Evolutionary conservation across 2,888 invertebrate species (phyloP).

Genomic region (Parnassius orleans): DNA sequence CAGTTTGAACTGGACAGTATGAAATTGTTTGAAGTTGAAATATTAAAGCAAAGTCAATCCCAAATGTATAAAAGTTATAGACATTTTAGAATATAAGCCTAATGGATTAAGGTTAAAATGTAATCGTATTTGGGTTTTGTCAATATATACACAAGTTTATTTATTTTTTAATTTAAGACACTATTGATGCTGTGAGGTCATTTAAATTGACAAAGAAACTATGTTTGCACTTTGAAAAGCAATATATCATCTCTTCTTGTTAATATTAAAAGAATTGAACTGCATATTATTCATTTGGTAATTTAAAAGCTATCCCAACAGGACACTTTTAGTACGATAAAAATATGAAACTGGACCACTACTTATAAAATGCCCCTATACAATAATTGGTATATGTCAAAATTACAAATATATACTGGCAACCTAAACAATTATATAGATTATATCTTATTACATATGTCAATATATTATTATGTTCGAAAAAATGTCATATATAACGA

Average conservation of each 20-base stretch:
- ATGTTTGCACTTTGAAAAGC: slow-evolving; percentile 2
- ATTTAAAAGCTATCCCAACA: not conserved
- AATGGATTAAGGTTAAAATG: no score
- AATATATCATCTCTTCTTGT: not conserved
- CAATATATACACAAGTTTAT: no score
- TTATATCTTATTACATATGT: not conserved
- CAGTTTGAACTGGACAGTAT: no score
- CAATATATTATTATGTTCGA: not conserved
- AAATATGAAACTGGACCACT: slow-evolving; percentile 1
- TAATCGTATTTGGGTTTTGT: no score
- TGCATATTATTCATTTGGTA: no score
- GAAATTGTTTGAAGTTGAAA: no score
- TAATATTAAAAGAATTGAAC: not conserved
- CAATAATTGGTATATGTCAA: not conserved
- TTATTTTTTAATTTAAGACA: not conserved
- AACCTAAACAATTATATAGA: not conserved
- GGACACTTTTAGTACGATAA: not conserved
- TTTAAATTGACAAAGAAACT: slow-evolving; percentile 16
- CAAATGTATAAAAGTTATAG: no score
- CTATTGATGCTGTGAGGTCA: slow-evolving; percentile 2
- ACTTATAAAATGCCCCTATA: not conserved
- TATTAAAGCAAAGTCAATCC: no score
- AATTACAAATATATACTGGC: slow-evolving; percentile 4
- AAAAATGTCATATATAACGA: slow-evolving; percentile 2
- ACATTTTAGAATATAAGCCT: no score